phyloP scores from a whole-genome alignment of 2,113 vertebrate species.

The Ibidorhyncha struthersii region DNA sequence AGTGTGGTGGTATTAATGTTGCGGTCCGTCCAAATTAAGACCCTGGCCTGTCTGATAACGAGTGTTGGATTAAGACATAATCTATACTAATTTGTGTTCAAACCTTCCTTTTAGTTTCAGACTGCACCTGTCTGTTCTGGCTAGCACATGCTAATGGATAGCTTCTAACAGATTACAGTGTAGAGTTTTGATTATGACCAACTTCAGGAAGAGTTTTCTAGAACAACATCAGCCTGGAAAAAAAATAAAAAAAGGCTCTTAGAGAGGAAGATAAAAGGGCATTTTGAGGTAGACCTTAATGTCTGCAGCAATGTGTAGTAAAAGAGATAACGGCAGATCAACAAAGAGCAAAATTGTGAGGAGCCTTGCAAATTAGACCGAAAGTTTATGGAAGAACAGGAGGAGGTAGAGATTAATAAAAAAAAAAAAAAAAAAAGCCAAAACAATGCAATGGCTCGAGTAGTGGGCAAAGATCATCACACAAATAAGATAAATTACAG shows the following conservation, averaged over 20 bases:
- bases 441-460: not conserved
- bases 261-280: not conserved
- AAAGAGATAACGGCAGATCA: not conserved
- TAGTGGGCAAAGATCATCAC: not conserved
- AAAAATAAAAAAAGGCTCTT: not conserved
- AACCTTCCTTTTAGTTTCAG: not conserved
- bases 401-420: not conserved
- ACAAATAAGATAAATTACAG: not conserved
- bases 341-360: not conserved
- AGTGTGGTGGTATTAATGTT: not conserved
- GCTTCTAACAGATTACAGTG: not conserved
- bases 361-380: not conserved
- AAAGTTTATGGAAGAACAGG: not conserved
- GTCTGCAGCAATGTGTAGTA: not conserved
- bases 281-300: not conserved
- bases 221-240: not conserved
- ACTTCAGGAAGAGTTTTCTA: not conserved
- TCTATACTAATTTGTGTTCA: not conserved
- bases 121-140: not conserved
- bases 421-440: too few species aligned
- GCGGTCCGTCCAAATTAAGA: not conserved
- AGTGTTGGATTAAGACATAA: not conserved
- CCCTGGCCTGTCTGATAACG: not conserved
- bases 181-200: not conserved
- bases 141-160: not conserved